phyloP scores from a whole-genome alignment of 2,113 vertebrate genomes.

The Corythornis vintsioides region DNA sequence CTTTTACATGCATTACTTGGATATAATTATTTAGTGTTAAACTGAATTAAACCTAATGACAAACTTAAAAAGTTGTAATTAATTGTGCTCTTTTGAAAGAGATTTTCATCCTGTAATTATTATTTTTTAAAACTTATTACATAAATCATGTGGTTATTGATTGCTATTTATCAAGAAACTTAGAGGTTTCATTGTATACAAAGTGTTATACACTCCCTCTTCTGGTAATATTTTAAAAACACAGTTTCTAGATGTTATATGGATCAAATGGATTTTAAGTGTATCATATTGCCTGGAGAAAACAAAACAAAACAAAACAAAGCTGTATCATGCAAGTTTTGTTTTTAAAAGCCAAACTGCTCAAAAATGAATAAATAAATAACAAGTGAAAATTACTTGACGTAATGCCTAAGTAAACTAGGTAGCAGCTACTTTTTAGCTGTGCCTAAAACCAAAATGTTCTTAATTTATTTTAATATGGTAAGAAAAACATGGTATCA shows the following conservation, averaged over 20 bases:
- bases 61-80: neutral
- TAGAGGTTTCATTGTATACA: neutral
- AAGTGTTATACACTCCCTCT: conserved; percentile 57
- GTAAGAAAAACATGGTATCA: neutral
- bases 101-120: neutral
- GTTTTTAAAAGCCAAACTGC: neutral
- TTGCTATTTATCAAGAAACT: neutral
- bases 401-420: neutral
- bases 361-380: neutral
- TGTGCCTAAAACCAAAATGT: neutral
- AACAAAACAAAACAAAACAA: neutral
- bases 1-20: neutral
- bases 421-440: neutral
- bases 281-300: neutral
- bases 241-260: neutral
- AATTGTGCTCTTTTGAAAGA: neutral
- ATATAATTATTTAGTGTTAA: neutral
- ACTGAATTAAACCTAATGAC: neutral
- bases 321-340: neutral
- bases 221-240: conserved; percentile 52
- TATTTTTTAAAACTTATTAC: neutral
- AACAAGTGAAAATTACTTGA: neutral
- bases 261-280: neutral
- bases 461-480: neutral
- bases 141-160: neutral